A percentile compares a stretch with the other conserved stretches of the same genome.
Conservation (phyloP, 2,888 invertebrate species). For the Yponomeuta sedellus region DNA sequence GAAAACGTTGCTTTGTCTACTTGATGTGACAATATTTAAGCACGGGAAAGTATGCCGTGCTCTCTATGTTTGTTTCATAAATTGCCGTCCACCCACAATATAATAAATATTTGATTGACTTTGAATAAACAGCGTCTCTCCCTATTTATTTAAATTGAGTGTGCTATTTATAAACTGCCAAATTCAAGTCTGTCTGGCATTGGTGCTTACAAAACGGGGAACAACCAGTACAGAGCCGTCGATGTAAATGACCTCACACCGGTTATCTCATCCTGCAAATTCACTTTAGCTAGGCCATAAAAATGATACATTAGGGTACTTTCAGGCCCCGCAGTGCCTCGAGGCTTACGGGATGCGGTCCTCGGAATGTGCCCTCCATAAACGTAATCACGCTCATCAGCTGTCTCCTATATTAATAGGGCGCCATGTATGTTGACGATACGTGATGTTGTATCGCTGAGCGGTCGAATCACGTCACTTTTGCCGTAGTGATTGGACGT, state of each 20-base stretch:
- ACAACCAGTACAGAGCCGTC: constrained; percentile 22
- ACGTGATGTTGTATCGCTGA: background rate
- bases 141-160: background rate
- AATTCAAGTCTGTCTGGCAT: background rate
- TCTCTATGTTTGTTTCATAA: too few species aligned
- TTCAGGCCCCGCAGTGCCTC: constrained; percentile 46
- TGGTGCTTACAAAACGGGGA: background rate
- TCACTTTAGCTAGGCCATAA: constrained; percentile 68
- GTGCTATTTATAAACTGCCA: background rate
- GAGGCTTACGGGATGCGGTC: constrained; percentile 40
- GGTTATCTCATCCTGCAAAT: constrained; percentile 66
- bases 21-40: background rate
- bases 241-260: constrained; percentile 60
- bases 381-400: constrained; percentile 68
- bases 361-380: constrained; percentile 49
- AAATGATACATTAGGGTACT: constrained; percentile 66
- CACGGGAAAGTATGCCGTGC: background rate
- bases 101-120: background rate
- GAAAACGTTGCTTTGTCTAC: background rate
- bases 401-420: constrained; percentile 50
- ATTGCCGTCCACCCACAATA: background rate
- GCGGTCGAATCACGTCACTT: background rate
- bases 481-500: background rate
- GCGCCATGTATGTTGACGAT: constrained; percentile 24
- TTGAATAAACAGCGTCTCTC: background rate